phyloP scores from a whole-genome alignment of 2,113 vertebrate species.

The Lampris incognitus region DNA sequence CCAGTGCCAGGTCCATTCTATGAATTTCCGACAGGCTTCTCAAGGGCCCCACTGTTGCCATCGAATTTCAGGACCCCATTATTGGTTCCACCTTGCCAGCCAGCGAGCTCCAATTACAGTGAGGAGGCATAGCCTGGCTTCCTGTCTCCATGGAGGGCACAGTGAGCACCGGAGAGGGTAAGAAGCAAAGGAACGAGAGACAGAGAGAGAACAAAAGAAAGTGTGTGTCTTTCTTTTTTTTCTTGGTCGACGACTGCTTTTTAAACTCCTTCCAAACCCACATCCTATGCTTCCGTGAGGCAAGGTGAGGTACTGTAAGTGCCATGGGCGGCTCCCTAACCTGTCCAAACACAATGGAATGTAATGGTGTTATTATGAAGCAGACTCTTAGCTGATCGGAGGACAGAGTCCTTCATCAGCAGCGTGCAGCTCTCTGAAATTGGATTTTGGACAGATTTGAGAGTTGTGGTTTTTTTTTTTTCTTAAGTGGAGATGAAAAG shows the following conservation, averaged over 20 bases:
- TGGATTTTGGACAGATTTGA: constrained; percentile 38
- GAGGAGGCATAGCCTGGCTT: constrained; percentile 49
- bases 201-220: constrained; percentile 3
- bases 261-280: not conserved
- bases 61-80: constrained; percentile 77
- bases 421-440: constrained; percentile 30
- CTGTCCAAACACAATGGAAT: constrained; percentile 25
- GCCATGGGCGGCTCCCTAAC: not conserved
- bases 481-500: constrained; percentile 26
- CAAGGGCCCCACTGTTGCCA: constrained; percentile 66
- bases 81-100: constrained; percentile 75
- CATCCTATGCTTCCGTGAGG: constrained; percentile 9
- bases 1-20: constrained; percentile 46
- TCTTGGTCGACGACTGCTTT: not conserved
- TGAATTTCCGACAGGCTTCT: constrained; percentile 73
- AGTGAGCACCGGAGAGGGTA: constrained; percentile 6
- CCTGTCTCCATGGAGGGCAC: constrained; percentile 63
- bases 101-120: constrained; percentile 79
- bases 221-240: constrained; percentile 7
- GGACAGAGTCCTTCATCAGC: constrained; percentile 41
- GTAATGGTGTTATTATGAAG: constrained; percentile 34
- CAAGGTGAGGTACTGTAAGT: constrained; percentile 5
- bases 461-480: constrained; percentile 31
- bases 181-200: constrained; percentile 24
- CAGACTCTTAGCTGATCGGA: constrained; percentile 38